Base-by-base conservation (phyloP, 2,113 vertebrate genomes). In the Tetrax tetrax region DNA sequence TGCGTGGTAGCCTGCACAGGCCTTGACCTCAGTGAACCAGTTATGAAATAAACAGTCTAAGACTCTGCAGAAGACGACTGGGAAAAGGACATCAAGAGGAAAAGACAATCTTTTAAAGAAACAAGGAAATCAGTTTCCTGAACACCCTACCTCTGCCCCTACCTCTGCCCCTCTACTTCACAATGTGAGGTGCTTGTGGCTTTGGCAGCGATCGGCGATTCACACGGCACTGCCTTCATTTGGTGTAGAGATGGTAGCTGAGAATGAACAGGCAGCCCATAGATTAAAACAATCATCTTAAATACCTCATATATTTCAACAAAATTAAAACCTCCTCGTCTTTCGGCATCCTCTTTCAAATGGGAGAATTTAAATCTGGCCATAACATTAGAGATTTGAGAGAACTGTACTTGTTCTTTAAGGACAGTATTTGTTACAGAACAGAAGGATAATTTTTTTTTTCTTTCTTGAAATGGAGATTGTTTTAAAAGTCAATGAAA, bases 401-500 rank as follows among this genome's bases (percentile, higher is more conserved):
- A 83, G 63, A 59, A 43, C 13, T 77, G 45, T 9, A 61, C 37
- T 59, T 79, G 35, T 56, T 59, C 37, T 68, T 69, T 68, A 70
- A 88, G 24, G 31, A 48, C n/a, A 33, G 38, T 66, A 13, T 68
- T 89, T 75, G 33, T 81, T 78, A 75, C 9, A 38, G 64, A 87
- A 87, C 29, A 90, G 82, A 95, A 75, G 12, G 47, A 2, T 10
- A 14, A 14, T 57, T 8, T 35, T 16, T 29, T 69, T 41, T 81
- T 70, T 10, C 38, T 80, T 77, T 71, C 54, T 83, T 86, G 56
- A 86, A 86, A 66, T 33, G 1, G 43, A 86, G 27, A 69, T 79
- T 81, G 24, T 75, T 92, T 96, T 92, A 89, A 75, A 96, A 95
- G 88, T 83, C 83, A 92, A 41, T 56, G 65, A 91, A 92, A 65